Conservation (phyloP, 1,140 invertebrate species). For the Drosophila navojoa region DNA sequence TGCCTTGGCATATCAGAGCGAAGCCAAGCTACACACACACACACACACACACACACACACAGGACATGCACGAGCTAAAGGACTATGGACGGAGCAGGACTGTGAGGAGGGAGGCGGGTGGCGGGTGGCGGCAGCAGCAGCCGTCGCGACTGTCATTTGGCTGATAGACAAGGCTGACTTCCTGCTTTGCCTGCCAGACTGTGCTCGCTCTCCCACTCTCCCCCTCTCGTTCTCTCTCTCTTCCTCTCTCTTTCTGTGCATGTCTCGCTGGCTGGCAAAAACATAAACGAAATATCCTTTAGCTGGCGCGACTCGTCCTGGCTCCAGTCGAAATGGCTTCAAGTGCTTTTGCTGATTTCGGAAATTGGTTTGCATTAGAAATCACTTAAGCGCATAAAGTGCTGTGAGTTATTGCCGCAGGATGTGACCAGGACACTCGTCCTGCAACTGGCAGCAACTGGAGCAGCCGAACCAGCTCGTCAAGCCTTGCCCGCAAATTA, state of each 20-base stretch:
- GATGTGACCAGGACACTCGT: slow-evolving; percentile 63
- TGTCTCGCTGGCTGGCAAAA: slow-evolving; percentile 20
- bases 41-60: slow-evolving; percentile 27
- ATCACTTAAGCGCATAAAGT: slow-evolving; percentile 82
- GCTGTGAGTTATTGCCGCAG: slow-evolving; percentile 80
- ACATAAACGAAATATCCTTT: slow-evolving; percentile 65
- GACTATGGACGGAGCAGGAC: not conserved
- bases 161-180: slow-evolving; percentile 68
- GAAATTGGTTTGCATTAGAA: slow-evolving; percentile 82
- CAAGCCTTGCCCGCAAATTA: slow-evolving; percentile 61
- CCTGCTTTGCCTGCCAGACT: slow-evolving; percentile 9
- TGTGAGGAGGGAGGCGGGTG: too few species aligned
- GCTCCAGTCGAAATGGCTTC: slow-evolving; percentile 58
- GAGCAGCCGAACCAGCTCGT: not conserved
- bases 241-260: too few species aligned
- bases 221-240: too few species aligned
- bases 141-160: slow-evolving; percentile 72
- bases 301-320: slow-evolving; percentile 20
- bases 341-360: slow-evolving; percentile 81
- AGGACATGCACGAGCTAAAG: not conserved
- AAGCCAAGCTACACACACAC: slow-evolving; percentile 58
- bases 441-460: not conserved
- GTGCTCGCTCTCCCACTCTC: not conserved
- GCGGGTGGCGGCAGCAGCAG: slow-evolving; percentile 16
- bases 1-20: slow-evolving; percentile 57